These are phyloP conservation scores for Planiliza haematocheilus DNA, from an alignment of 2,113 vertebrate species.

Conservation along the genomic window DNA sequence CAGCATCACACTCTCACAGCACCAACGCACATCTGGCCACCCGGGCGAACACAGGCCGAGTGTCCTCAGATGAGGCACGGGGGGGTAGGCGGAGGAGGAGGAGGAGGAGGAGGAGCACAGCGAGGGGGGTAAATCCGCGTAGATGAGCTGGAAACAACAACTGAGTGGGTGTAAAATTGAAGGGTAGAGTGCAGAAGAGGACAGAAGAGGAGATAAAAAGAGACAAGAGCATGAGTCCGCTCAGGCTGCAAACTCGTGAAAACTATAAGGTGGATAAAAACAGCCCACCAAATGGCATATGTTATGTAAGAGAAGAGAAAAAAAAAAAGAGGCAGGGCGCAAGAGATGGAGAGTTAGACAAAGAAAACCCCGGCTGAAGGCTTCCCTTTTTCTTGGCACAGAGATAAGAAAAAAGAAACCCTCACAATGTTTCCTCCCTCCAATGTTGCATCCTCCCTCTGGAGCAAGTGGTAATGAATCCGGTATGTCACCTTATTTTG, in stretches of 20 bases:
- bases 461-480: slow-evolving; percentile 31
- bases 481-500: slow-evolving; percentile 22
- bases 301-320: slow-evolving; percentile 51
- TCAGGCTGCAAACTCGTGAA: slow-evolving; percentile 40
- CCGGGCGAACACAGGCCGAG: slow-evolving; percentile 11
- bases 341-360: slow-evolving; percentile 17
- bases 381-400: slow-evolving; percentile 11
- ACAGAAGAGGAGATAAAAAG: slow-evolving; percentile 47
- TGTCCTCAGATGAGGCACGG: slow-evolving; percentile 21
- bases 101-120: slow-evolving; percentile 13
- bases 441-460: slow-evolving; percentile 30
- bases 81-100: too few species aligned
- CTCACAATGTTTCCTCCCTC: not conserved
- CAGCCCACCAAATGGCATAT: slow-evolving; percentile 5
- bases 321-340: slow-evolving; percentile 22
- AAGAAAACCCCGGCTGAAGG: slow-evolving; percentile 21
- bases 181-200: slow-evolving; percentile 58
- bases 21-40: slow-evolving; percentile 55
- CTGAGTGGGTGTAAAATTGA: slow-evolving; percentile 63
- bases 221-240: slow-evolving; percentile 30
- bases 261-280: slow-evolving; percentile 45
- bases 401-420: slow-evolving; percentile 6
- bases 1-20: slow-evolving; percentile 29
- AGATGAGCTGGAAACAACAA: slow-evolving; percentile 45
- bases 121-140: not conserved